Conservation (phyloP, 2,113 vertebrate genomes). For the Sclerurus mexicanus region DNA sequence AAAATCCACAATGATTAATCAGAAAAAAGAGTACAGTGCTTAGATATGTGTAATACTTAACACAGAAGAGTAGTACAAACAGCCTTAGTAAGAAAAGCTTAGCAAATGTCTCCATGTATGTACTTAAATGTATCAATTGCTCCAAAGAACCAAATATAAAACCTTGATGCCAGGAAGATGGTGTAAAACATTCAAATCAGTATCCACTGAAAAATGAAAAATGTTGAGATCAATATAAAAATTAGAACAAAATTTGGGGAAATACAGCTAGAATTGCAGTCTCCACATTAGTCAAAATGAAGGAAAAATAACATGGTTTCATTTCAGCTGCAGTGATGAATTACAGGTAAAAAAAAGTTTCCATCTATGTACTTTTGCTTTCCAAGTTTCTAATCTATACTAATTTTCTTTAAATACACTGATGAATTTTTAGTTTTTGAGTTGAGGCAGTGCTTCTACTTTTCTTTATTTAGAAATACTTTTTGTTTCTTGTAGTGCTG, state of each 20-base stretch:
- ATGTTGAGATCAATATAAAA: background rate
- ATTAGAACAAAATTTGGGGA: background rate
- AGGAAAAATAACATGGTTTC: background rate
- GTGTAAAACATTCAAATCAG: background rate
- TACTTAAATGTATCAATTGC: background rate
- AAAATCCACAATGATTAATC: background rate
- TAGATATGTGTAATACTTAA: background rate
- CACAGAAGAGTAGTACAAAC: background rate
- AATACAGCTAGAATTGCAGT: background rate
- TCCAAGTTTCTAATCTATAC: background rate
- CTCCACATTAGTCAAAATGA: background rate
- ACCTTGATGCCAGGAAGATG: background rate
- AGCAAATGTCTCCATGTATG: background rate
- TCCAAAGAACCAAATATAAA: background rate
- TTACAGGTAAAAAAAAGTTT: background rate
- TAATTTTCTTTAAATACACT: background rate
- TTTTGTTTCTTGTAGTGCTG: background rate
- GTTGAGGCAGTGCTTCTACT: background rate
- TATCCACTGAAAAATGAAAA: background rate
- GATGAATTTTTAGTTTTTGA: background rate
- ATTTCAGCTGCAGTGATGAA: background rate
- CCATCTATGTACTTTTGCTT: background rate
- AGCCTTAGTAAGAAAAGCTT: background rate
- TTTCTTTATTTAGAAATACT: background rate
- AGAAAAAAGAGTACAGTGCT: background rate